phyloP scores from a whole-genome alignment of 1,140 invertebrate species.

The Camponotus vicinus region DNA sequence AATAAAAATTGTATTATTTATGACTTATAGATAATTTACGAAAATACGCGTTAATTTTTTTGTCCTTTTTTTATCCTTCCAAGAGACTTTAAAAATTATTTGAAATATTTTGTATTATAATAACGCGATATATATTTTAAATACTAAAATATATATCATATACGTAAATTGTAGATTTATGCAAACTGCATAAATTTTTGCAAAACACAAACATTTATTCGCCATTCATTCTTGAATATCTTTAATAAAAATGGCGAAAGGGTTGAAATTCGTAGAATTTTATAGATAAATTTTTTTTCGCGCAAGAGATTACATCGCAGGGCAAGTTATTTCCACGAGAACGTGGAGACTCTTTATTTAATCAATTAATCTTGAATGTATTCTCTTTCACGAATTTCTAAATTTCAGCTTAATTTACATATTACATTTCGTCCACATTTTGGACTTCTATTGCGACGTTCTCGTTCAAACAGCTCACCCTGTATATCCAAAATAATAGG shows the following conservation, averaged over 20 bases:
- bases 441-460: not conserved
- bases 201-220: not conserved
- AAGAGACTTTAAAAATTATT: constrained; percentile 22
- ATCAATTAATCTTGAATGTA: not conserved
- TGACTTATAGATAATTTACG: constrained; percentile 11
- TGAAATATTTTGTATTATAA: not conserved
- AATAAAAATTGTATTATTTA: constrained; percentile 9
- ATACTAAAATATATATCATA: not conserved
- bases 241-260: constrained; percentile 45
- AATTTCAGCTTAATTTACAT: not conserved
- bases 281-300: constrained; percentile 34
- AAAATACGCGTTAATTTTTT: constrained; percentile 3
- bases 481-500: constrained; percentile 36
- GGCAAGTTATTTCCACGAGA: constrained; percentile 32
- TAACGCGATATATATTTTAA: not conserved
- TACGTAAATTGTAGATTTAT: not conserved
- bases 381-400: not conserved
- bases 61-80: not conserved
- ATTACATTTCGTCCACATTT: not conserved
- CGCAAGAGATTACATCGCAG: constrained; percentile 47
- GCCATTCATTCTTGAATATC: not conserved
- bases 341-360: not conserved
- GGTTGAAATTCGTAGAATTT: constrained; percentile 58
- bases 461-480: constrained; percentile 46
- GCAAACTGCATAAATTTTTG: not conserved